These are phyloP conservation scores for Lindbergichthys nudifrons DNA, from an alignment of 2,797 vertebrate species.

Conservation along the genomic window DNA sequence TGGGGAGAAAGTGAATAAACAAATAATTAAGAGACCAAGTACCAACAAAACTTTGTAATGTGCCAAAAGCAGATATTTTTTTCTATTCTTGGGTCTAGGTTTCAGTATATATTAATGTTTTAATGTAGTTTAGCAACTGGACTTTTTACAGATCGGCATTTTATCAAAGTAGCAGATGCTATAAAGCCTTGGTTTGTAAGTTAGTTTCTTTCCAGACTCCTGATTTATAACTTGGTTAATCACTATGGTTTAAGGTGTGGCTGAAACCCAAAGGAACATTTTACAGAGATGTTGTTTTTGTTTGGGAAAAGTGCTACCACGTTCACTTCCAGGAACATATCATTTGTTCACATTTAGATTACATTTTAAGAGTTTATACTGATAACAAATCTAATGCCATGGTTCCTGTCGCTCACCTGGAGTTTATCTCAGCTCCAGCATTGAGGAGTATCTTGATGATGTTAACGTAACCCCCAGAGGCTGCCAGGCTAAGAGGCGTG, in stretches of 20 bases:
- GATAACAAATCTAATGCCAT: not conserved
- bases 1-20: conserved; percentile 60
- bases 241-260: not conserved
- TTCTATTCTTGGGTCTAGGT: not conserved
- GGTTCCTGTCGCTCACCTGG: conserved; percentile 85
- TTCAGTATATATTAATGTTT: not conserved
- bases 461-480: conserved; percentile 98
- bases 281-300: conserved; percentile 2
- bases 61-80: not conserved
- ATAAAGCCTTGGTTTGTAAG: not conserved
- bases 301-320: not conserved
- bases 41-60: not conserved
- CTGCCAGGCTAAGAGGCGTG: conserved; percentile 97
- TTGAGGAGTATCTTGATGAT: conserved; percentile 99
- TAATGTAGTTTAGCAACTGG: not conserved
- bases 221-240: not conserved
- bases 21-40: not conserved
- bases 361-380: not conserved
- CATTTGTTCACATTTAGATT: not conserved
- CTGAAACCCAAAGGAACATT: conserved; percentile 14
- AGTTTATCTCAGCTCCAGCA: conserved; percentile 99
- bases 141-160: not conserved
- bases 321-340: conserved; percentile 4
- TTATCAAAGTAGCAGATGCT: not conserved
- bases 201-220: not conserved